Evolutionary conservation across 2,113 vertebrate genomes (phyloP), one percentile per base, ranked within the genome.

Genomic region (Danionella cerebrum): DNA sequence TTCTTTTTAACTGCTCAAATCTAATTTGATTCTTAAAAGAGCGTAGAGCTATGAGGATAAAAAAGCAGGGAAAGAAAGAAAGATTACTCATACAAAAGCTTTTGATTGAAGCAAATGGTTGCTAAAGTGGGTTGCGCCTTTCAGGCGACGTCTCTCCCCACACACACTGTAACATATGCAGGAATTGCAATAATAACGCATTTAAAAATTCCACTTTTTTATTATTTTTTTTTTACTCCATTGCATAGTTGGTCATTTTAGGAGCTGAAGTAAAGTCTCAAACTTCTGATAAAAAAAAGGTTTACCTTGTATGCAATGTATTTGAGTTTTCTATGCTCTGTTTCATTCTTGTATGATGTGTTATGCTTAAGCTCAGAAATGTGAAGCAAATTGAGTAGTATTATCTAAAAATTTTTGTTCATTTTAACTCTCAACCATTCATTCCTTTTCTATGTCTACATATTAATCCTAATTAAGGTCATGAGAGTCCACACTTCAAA

Each of bases 1-100:
- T 86, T 84, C 82, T 83, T 79, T 85, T 77, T 81, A 71, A 70
- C 68, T 78, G 76, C 57, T 72, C 80, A 84, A 84, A 85, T 83
- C 80, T 81, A 80, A 84, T 85, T 85, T 83, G 79, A 85, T 82
- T 87, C 78, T 71, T 65, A 45, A 77, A 76, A 74, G 78, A 76
- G 76, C 69, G 65, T 38, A 64, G 70, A 59, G 68, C 45, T 71
- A 68, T 22, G 7, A 52, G 70, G 67, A 45, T 8, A 69, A 58
- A 77, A 77, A 80, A 64, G 69, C 58, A 38, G 44, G 1, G 27
- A 72, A 65, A 78, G 74, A 80, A 64, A 71, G 74, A 82, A 78
- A 81, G 85, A 85, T 85, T 87, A 79, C 72, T 78, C 73, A 77
- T 78, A 82, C 79, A 83, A 83, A 83, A 70, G 66, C 71, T 76